A percentile compares a stretch with the other conserved stretches of the same genome.
Conservation (phyloP, 2,888 invertebrate genomes). For the Synanthedon vespiformis region DNA sequence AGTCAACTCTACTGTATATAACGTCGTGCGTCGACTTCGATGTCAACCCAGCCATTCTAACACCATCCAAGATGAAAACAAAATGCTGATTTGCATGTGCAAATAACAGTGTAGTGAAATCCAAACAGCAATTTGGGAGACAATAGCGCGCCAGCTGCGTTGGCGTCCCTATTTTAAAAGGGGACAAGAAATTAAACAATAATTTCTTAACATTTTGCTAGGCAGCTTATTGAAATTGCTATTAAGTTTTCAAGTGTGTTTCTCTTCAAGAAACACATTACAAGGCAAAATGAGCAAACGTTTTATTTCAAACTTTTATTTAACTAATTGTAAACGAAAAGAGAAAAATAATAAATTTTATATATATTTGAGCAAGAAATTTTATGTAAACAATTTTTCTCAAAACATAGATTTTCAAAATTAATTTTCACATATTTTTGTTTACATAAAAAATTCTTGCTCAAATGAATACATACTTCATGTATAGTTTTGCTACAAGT, state of each 20-base stretch:
- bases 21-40: conserved; percentile 11
- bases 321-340: no score
- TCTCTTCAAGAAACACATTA: neutral
- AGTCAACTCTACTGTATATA: conserved; percentile 3
- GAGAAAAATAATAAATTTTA: no score
- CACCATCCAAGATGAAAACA: conserved; percentile 48
- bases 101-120: conserved; percentile 64
- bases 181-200: conserved; percentile 51
- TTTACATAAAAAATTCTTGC: no score
- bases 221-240: conserved; percentile 12
- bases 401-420: no score
- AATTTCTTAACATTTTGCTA: conserved; percentile 44
- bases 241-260: neutral
- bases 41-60: conserved; percentile 9
- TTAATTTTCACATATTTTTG: no score
- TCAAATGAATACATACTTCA: no score
- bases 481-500: no score
- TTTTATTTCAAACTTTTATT: no score
- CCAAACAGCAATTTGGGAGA: conserved; percentile 63
- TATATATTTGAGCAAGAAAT: no score
- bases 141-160: conserved; percentile 56
- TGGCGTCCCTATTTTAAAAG: conserved; percentile 15
- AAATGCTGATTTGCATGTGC: conserved; percentile 67
- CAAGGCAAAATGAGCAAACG: neutral
- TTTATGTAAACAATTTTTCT: no score